Base-by-base conservation (phyloP, 1,140 invertebrate genomes). In the Drosophila equinoxialis region DNA sequence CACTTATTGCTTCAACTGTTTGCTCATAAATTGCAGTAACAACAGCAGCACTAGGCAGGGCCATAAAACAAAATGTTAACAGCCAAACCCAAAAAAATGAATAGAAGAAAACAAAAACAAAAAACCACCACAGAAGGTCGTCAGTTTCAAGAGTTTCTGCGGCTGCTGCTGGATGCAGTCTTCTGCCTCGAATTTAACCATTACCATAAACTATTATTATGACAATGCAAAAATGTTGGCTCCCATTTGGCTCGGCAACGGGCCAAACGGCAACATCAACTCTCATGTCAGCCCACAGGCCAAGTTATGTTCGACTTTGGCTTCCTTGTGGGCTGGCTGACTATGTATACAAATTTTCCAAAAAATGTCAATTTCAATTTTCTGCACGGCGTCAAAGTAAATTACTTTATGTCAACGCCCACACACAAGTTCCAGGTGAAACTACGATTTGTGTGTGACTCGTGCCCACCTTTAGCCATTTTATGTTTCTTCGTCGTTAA, bases 351-450 rank as follows among this genome's bases (percentile, higher is more conserved):
- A 48, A 48, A 48, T 48, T 37, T 37, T 37, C 10, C 8, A 65
- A 59, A 79, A 79, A 79, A 79, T 79, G 77, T 79, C 77, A 78
- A 64, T 60, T 78, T 78, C 72, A 75, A 78, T 78, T 75, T 77
- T 70, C 66, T 23, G 54, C 68, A 55, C 39, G 60, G 68, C 72
- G 76, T 74, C 65, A 58, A 64, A 60, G 57, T 68, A 75, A 78
- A 78, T 78, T 78, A 75, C 68, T 74, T 75, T 68, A 75, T 71
- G 64, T 48, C 45, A 62, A 76, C 68, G 72, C 68, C 68, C 72
- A 71, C 71, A 41, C 37, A 20, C 45, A 37, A 26, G 23, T 30
- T 30, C 20, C 37, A 57, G 30, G 23, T 6, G 39, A 6, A 20
- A 39, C 35, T n/a, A 11, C 14, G 57, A 59, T 10, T 37, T 39